These are phyloP conservation scores for Anthonomus grandis DNA, from an alignment of 1,140 invertebrate genomes.

Conservation along the genomic window DNA sequence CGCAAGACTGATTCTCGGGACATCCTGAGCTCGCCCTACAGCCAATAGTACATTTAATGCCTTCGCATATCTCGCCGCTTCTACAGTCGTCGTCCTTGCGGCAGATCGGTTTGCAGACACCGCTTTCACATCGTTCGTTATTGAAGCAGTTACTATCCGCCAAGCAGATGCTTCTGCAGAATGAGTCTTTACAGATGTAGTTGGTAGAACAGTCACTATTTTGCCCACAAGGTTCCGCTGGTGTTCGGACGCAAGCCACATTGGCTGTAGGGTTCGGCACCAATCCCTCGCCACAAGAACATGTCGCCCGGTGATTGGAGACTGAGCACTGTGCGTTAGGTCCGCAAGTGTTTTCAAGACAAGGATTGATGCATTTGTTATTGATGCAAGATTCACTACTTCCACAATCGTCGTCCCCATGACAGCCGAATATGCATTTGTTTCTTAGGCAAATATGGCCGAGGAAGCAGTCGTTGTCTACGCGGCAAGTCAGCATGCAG, in stretches of 20 bases:
- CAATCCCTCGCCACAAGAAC: slow-evolving; percentile 72
- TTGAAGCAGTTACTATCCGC: slow-evolving; percentile 69
- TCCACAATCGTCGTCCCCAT: slow-evolving; percentile 81
- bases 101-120: slow-evolving; percentile 69
- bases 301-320: slow-evolving; percentile 76
- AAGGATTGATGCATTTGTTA: slow-evolving; percentile 79
- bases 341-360: slow-evolving; percentile 72
- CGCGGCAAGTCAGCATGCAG: slow-evolving; percentile 81
- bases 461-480: slow-evolving; percentile 88
- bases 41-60: slow-evolving; percentile 70
- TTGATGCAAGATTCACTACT: slow-evolving; percentile 74
- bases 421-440: slow-evolving; percentile 81
- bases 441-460: slow-evolving; percentile 85
- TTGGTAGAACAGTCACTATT: slow-evolving; percentile 73
- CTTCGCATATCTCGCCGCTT: slow-evolving; percentile 79
- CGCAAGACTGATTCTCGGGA: slow-evolving; percentile 63
- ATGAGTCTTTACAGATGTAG: slow-evolving; percentile 63
- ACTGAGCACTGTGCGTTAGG: slow-evolving; percentile 79
- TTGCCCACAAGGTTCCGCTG: slow-evolving; percentile 64
- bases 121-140: slow-evolving; percentile 73
- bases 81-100: slow-evolving; percentile 75
- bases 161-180: slow-evolving; percentile 74
- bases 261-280: slow-evolving; percentile 81
- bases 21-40: slow-evolving; percentile 81
- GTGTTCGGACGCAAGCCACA: slow-evolving; percentile 75